These are phyloP conservation scores for Bujurquina vittata DNA, from an alignment of 2,113 vertebrate genomes.

Conservation along the genomic window DNA sequence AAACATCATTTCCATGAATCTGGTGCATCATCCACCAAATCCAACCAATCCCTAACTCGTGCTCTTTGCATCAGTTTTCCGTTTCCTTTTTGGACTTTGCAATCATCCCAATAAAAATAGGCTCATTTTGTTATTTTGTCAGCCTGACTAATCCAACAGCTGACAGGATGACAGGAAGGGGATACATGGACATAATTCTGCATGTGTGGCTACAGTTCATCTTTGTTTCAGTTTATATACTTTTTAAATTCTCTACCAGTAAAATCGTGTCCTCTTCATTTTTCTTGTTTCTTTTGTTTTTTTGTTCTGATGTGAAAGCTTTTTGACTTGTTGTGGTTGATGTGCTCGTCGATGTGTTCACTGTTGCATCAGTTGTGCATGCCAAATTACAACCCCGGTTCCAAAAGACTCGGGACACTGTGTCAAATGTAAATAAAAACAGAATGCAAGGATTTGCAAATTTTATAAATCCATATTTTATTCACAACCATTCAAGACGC, in stretches of 20 bases:
- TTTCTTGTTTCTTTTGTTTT: background rate
- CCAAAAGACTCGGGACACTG: background rate
- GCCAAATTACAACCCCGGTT: background rate
- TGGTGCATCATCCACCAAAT: too few relatives aligned
- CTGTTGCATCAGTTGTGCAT: background rate
- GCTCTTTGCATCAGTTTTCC: too few relatives aligned
- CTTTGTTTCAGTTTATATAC: background rate
- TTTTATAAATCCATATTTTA: background rate
- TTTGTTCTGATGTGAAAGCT: background rate
- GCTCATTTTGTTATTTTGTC: too few relatives aligned
- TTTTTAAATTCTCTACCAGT: background rate
- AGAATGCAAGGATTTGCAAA: background rate
- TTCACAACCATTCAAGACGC: background rate
- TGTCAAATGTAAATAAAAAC: background rate
- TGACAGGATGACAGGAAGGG: too few relatives aligned
- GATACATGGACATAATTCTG: too few relatives aligned
- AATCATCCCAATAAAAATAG: too few relatives aligned
- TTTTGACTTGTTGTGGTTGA: background rate
- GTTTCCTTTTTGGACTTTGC: too few relatives aligned
- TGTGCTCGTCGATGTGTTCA: background rate
- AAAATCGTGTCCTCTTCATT: background rate
- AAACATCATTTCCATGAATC: background rate
- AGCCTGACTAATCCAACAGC: too few relatives aligned
- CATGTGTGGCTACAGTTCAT: background rate
- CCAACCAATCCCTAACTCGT: too few relatives aligned